A percentile compares a stretch with the other conserved stretches of the same genome.
Conservation (phyloP, 1,140 invertebrate genomes). For the Lasaia peninsularis region DNA sequence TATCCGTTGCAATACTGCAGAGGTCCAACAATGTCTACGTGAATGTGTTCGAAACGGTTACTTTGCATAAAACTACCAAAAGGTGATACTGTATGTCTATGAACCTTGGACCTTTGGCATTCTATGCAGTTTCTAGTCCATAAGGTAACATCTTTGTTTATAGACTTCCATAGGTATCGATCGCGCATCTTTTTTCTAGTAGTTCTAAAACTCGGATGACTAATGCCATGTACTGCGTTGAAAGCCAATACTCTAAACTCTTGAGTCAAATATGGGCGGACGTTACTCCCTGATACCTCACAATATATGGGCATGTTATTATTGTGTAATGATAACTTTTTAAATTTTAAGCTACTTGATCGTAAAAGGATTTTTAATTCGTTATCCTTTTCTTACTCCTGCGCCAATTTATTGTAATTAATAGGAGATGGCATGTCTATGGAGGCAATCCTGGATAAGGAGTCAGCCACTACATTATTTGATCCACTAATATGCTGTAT, state of each 20-base stretch:
- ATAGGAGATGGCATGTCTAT: no score
- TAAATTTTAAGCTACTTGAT: constrained; percentile 10
- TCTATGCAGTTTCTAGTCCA: constrained; percentile 14
- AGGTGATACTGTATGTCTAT: no score
- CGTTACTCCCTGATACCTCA: constrained; percentile 7
- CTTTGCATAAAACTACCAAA: no score
- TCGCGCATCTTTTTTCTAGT: constrained; percentile 6
- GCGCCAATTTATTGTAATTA: background rate
- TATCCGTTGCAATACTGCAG: constrained; percentile 13
- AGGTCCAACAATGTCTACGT: constrained; percentile 19
- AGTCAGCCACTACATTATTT: no score
- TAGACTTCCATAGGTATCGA: background rate
- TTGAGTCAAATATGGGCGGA: constrained; percentile 7
- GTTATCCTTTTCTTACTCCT: background rate
- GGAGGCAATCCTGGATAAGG: no score
- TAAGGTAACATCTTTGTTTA: constrained; percentile 18
- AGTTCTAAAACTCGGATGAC: background rate
- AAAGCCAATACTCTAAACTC: constrained; percentile 15
- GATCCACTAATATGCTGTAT: no score
- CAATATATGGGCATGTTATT: constrained; percentile 6
- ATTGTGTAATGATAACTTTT: constrained; percentile 5
- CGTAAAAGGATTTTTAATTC: constrained; percentile 14
- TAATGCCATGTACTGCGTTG: constrained; percentile 10
- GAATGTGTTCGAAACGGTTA: constrained; percentile 18
- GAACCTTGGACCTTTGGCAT: no score